phyloP scores from a whole-genome alignment of 2,888 invertebrate species.

The Drosophila greeni region DNA sequence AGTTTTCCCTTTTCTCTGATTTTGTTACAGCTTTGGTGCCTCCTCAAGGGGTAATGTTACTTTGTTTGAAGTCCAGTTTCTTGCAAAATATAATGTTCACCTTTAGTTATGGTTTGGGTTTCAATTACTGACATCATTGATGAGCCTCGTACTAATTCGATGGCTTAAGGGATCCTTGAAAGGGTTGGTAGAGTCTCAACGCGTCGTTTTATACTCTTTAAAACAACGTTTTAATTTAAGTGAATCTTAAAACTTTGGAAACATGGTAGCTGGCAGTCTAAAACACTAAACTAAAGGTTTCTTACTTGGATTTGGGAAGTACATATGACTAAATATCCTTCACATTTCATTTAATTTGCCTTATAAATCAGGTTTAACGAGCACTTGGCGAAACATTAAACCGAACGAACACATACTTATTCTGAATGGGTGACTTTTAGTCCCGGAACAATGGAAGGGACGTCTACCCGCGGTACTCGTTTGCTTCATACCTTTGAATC shows the following conservation, averaged over 20 bases:
- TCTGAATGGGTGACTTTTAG: conserved; percentile 13
- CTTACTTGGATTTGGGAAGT: background rate
- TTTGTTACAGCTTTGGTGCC: conserved; percentile 38
- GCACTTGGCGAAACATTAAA: conserved; percentile 3
- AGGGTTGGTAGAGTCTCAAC: too few relatives aligned
- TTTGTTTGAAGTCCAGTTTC: conserved; percentile 8
- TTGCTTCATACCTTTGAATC: conserved; percentile 20
- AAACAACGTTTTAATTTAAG: background rate
- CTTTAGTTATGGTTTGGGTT: conserved; percentile 24
- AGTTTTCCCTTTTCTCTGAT: conserved; percentile 28
- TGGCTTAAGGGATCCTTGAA: too few relatives aligned
- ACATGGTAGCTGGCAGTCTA: background rate
- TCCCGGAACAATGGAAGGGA: conserved; percentile 14
- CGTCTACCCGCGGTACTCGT: conserved; percentile 2
- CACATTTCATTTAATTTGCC: conserved; percentile 1
- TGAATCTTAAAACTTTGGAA: background rate
- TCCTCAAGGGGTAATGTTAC: conserved; percentile 32
- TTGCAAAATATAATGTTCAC: conserved; percentile 1
- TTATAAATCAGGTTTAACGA: conserved; percentile 17
- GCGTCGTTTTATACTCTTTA: background rate
- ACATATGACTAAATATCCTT: background rate
- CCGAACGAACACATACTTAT: conserved; percentile 8
- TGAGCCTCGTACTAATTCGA: background rate
- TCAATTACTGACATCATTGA: too few relatives aligned
- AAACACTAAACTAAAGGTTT: background rate